phyloP scores from a whole-genome alignment of 2,888 invertebrate genomes.

The Cotesia congregata region DNA sequence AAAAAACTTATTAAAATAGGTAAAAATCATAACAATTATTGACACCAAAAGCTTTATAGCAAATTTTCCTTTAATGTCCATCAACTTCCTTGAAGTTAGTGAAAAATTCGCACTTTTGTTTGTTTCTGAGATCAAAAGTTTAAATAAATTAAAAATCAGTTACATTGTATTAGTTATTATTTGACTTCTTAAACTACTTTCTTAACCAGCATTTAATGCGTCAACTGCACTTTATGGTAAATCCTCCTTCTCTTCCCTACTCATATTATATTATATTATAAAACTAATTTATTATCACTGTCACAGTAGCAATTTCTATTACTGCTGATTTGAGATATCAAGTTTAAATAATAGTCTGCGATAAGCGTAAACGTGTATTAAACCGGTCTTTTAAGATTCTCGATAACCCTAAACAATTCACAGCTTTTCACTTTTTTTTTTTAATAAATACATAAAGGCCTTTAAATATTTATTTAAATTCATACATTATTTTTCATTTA shows the following conservation, averaged over 20 bases:
- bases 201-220: too few species aligned
- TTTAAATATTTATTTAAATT: not conserved
- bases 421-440: not conserved
- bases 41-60: too few species aligned
- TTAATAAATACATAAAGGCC: not conserved
- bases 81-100: too few species aligned
- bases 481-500: too few species aligned
- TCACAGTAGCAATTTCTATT: slow-evolving; percentile 1
- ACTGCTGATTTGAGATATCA: not conserved
- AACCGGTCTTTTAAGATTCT: slow-evolving; percentile 24
- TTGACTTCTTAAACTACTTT: too few species aligned
- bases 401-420: not conserved
- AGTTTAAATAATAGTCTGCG: slow-evolving; percentile 30
- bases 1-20: too few species aligned
- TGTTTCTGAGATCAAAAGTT: too few species aligned
- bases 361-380: slow-evolving; percentile 29
- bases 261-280: not conserved
- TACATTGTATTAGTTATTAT: too few species aligned
- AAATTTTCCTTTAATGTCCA: too few species aligned
- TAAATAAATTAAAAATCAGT: too few species aligned
- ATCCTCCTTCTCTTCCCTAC: not conserved
- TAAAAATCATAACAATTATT: too few species aligned
- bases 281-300: slow-evolving; percentile 1
- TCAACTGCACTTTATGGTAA: not conserved
- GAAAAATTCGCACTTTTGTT: too few species aligned